Percentiles rank a stretch among this genome's conserved stretches.
phyloP scores from a whole-genome alignment of 1,140 invertebrate genomes.

The Globodera rostochiensis region DNA sequence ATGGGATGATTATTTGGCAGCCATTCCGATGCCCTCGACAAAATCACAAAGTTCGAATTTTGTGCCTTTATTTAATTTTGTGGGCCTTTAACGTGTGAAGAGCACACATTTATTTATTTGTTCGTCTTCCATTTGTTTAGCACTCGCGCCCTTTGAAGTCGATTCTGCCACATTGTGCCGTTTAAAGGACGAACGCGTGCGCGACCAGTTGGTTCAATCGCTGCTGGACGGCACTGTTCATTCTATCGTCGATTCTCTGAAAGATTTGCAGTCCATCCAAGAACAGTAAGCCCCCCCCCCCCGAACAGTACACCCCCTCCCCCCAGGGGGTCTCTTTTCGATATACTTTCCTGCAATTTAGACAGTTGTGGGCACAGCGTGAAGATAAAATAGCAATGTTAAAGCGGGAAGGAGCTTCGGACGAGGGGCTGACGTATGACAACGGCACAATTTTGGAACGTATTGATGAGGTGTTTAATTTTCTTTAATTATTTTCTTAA shows the following conservation, averaged over 20 bases:
- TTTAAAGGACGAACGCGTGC: not conserved
- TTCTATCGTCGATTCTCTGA: slow-evolving; percentile 26
- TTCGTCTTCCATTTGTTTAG: too few species aligned
- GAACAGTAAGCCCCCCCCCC: not conserved
- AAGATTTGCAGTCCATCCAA: slow-evolving; percentile 25
- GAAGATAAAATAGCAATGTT: slow-evolving; percentile 18
- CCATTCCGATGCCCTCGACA: not conserved
- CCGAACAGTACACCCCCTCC: too few species aligned
- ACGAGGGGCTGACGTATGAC: not conserved
- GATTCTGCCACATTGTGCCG: not conserved
- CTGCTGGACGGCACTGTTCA: slow-evolving; percentile 24
- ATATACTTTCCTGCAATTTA: not conserved
- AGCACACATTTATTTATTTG: too few species aligned
- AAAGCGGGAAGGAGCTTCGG: slow-evolving; percentile 1
- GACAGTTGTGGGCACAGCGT: slow-evolving; percentile 19
- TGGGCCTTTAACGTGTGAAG: too few species aligned
- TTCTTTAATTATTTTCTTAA: not conserved
- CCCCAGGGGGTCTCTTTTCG: not conserved
- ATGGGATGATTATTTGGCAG: slow-evolving; percentile 1
- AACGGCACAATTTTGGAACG: slow-evolving; percentile 20
- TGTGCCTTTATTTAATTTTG: too few species aligned
- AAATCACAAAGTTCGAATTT: not conserved
- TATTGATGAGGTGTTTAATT: slow-evolving; percentile 10
- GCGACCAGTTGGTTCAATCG: slow-evolving; percentile 14
- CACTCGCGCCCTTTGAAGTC: not conserved